Evolutionary conservation across 2,888 invertebrate genomes (phyloP).

Genomic region (Aspidiotus destructor): DNA sequence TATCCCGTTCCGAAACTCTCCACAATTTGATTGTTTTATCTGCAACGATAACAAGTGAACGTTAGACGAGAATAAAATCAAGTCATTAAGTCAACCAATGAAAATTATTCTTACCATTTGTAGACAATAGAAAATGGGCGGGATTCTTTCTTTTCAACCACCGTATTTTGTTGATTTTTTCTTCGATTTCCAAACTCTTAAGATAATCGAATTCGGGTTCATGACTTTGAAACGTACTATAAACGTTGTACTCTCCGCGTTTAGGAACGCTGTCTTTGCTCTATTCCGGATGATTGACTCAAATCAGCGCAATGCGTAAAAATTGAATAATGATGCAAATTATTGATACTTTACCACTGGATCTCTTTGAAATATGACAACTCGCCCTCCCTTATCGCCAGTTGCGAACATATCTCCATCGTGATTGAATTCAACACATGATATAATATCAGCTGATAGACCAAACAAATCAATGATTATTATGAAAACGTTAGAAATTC

Average conservation of each 20-base stretch:
- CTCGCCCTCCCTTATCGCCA: constrained; percentile 97
- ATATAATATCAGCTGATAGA: constrained; percentile 87
- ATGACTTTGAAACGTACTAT: constrained; percentile 99
- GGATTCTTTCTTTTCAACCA: constrained; percentile 97
- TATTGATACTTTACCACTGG: constrained; percentile 48
- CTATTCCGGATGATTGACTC: constrained; percentile 45
- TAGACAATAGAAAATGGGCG: constrained; percentile 94
- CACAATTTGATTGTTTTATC: constrained; percentile 61
- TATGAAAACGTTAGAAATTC: neutral
- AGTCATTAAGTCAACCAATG: neutral
- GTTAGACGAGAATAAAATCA: neutral
- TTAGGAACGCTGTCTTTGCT: constrained; percentile 81
- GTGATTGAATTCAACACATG: constrained; percentile 99
- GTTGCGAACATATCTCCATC: constrained; percentile 98
- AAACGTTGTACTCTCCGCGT: constrained; percentile 97
- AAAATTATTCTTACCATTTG: constrained; percentile 56
- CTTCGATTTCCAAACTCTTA: constrained; percentile 99
- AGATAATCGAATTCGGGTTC: constrained; percentile 99
- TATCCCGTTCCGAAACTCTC: constrained; percentile 86
- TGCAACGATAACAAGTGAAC: constrained; percentile 40
- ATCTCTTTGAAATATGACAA: constrained; percentile 95
- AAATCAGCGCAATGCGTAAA: neutral
- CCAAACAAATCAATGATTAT: constrained; percentile 18
- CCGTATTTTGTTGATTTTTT: constrained; percentile 99
- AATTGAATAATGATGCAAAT: neutral